phyloP scores from a whole-genome alignment of 2,888 invertebrate species.

The Kuschelorhynchus macadamiae region DNA sequence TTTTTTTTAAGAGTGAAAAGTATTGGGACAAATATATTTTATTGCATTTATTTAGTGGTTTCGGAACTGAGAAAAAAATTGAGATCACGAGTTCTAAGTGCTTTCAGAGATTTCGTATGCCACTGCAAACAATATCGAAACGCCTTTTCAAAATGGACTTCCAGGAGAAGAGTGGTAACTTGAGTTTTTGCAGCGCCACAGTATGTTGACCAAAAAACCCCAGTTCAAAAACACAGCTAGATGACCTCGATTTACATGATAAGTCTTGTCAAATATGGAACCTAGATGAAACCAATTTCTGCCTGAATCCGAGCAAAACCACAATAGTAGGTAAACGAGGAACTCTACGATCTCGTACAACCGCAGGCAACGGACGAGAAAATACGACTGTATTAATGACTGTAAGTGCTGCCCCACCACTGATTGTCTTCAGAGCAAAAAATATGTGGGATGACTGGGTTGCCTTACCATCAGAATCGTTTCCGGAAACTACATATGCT shows the following conservation, averaged over 20 bases:
- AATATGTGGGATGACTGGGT: constrained; percentile 61
- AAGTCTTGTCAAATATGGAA: constrained; percentile 5
- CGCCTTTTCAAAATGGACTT: constrained; percentile 57
- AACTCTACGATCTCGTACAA: constrained; percentile 48
- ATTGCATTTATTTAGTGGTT: no score
- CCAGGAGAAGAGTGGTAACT: constrained; percentile 60
- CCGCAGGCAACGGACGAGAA: constrained; percentile 57
- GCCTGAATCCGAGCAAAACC: constrained; percentile 52
- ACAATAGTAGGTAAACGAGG: constrained; percentile 49
- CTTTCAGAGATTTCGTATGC: no score
- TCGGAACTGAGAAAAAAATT: no score
- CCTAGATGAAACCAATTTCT: constrained; percentile 12
- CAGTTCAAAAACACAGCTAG: not conserved
- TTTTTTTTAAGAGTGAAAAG: no score
- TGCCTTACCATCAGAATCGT: constrained; percentile 29
- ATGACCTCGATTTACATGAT: not conserved
- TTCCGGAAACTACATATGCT: constrained; percentile 54
- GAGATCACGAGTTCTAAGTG: no score
- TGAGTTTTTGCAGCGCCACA: constrained; percentile 56
- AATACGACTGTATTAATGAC: constrained; percentile 59
- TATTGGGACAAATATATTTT: no score
- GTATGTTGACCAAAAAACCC: constrained; percentile 36
- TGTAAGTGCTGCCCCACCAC: constrained; percentile 55
- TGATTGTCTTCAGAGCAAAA: constrained; percentile 61
- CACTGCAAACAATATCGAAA: constrained; percentile 55